Percentiles rank a stretch among this genome's conserved stretches.
These are phyloP conservation scores for Fistularia commersonii DNA, from an alignment of 2,797 vertebrate genomes.

Conservation along the genomic window DNA sequence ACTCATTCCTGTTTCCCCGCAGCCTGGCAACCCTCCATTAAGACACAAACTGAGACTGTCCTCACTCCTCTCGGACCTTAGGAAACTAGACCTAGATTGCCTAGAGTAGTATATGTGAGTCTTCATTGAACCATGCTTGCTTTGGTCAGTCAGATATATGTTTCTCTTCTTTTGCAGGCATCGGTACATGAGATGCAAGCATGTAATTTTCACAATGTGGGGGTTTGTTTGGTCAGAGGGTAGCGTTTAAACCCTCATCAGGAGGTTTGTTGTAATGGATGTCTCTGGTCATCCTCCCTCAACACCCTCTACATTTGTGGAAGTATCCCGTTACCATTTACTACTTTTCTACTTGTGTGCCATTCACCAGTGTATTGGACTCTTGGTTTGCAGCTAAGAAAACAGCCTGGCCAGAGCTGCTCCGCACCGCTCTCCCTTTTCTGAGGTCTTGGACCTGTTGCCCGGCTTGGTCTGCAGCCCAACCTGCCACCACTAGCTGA, in stretches of 20 bases:
- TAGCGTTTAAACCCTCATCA: conserved; percentile 76
- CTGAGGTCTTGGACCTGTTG: conserved; percentile 63
- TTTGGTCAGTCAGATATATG: background rate
- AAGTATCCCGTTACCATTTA: conserved; percentile 72
- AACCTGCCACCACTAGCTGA: conserved; percentile 57
- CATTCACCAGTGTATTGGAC: conserved; percentile 52
- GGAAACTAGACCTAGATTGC: conserved; percentile 4
- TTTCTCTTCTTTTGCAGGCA: conserved; percentile 8
- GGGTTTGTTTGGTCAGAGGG: conserved; percentile 71
- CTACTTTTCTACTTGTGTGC: conserved; percentile 58
- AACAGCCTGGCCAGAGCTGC: conserved; percentile 44
- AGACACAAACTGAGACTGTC: conserved; percentile 7
- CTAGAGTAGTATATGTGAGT: conserved; percentile 2
- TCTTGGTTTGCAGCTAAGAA: conserved; percentile 70
- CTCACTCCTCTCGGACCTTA: conserved; percentile 10
- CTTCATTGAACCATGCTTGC: background rate
- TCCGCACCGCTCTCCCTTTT: conserved; percentile 13
- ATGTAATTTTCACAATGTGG: conserved; percentile 27
- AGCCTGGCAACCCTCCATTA: conserved; percentile 14
- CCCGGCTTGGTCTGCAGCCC: conserved; percentile 58
- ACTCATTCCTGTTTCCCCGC: conserved; percentile 16
- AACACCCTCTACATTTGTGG: conserved; percentile 68
- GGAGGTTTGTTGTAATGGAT: conserved; percentile 60
- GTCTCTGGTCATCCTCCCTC: conserved; percentile 57
- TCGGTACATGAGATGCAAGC: conserved; percentile 23